Evolutionary conservation across 1,140 invertebrate genomes (phyloP).

Genomic region (Matsumurasca onukii): DNA sequence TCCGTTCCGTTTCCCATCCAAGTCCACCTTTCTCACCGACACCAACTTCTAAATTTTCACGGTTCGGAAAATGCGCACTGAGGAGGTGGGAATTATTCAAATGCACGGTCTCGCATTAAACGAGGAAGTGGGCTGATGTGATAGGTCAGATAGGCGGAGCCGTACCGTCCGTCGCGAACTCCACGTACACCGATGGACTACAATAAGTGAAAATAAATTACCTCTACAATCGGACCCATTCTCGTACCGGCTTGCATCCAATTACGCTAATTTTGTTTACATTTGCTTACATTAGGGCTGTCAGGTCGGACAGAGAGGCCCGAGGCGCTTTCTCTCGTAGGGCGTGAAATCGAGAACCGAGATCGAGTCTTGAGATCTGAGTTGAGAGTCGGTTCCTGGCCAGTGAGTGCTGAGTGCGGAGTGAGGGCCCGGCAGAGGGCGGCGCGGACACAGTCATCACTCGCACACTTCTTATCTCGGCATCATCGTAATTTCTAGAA

Average conservation of each 20-base stretch:
- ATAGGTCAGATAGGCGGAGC: constrained; percentile 1
- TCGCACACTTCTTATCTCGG: too few relatives aligned
- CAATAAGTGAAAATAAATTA: constrained; percentile 26
- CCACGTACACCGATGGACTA: constrained; percentile 11
- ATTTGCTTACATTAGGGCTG: constrained; percentile 22
- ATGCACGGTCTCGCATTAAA: constrained; percentile 17
- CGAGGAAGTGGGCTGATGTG: constrained; percentile 20
- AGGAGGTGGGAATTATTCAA: constrained; percentile 25
- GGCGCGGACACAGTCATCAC: too few relatives aligned
- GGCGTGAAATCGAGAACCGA: neutral
- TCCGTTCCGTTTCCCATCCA: too few relatives aligned
- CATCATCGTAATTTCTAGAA: too few relatives aligned
- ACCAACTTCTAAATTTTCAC: too few relatives aligned
- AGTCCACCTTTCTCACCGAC: too few relatives aligned
- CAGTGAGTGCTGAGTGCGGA: too few relatives aligned
- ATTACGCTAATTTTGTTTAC: constrained; percentile 27
- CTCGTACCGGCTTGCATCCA: constrained; percentile 21
- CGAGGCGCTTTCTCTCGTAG: neutral
- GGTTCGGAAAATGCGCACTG: constrained; percentile 19
- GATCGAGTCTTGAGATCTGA: neutral
- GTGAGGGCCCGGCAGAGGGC: too few relatives aligned
- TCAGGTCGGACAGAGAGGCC: neutral
- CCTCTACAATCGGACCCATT: constrained; percentile 6
- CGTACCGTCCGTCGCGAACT: neutral
- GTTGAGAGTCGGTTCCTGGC: too few relatives aligned